Evolutionary conservation across 2,888 invertebrate genomes (phyloP).

Genomic region (Nomada flava): DNA sequence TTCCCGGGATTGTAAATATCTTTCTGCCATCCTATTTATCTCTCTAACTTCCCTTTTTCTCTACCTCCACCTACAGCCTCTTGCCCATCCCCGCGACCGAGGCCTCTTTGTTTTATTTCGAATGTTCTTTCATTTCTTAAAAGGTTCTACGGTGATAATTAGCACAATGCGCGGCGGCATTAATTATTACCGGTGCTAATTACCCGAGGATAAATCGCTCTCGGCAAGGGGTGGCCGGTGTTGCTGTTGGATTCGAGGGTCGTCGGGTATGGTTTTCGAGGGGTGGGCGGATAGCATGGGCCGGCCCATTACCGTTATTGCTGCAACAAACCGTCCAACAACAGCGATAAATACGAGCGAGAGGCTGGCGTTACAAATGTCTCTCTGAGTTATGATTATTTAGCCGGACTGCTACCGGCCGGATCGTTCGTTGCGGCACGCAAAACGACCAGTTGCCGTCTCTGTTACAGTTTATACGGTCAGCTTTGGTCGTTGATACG

Average conservation of each 20-base stretch:
- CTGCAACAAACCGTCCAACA: slow-evolving; percentile 83
- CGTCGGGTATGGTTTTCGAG: slow-evolving; percentile 45
- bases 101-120: slow-evolving; percentile 80
- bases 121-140: slow-evolving; percentile 84
- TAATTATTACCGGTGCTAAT: slow-evolving; percentile 84
- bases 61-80: slow-evolving; percentile 8
- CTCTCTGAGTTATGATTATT: slow-evolving; percentile 81
- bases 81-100: slow-evolving; percentile 13
- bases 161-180: slow-evolving; percentile 84
- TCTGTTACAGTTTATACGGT: slow-evolving; percentile 29
- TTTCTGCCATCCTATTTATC: slow-evolving; percentile 56
- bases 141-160: slow-evolving; percentile 84
- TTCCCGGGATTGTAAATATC: slow-evolving; percentile 57
- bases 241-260: slow-evolving; percentile 48
- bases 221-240: slow-evolving; percentile 73
- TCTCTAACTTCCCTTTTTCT: slow-evolving; percentile 25
- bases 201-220: slow-evolving; percentile 84
- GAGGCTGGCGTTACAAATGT: slow-evolving; percentile 78
- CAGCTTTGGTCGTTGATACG: slow-evolving; percentile 21
- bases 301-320: slow-evolving; percentile 83
- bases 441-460: slow-evolving; percentile 46
- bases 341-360: slow-evolving; percentile 82
- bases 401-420: slow-evolving; percentile 64
- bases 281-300: slow-evolving; percentile 57
- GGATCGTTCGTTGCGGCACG: slow-evolving; percentile 67